Conservation (phyloP, 2,797 vertebrate genomes). For the Sebastes diaconus region DNA sequence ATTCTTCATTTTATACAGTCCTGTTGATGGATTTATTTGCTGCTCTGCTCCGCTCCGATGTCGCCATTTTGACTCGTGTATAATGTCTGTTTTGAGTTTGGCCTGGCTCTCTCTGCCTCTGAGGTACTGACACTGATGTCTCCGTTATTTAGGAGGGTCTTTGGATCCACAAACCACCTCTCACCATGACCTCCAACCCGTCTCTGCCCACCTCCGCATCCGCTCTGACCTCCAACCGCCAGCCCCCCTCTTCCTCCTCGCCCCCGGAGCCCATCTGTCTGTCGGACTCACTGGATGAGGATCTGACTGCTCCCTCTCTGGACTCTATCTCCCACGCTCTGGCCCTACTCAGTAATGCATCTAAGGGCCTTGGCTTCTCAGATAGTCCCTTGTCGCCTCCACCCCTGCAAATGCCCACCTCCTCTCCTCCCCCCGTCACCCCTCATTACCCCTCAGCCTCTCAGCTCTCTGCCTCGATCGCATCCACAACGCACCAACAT, state of each 20-base stretch:
- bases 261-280: conserved; percentile 94
- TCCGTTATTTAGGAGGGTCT: conserved; percentile 71
- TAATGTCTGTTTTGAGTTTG: not conserved
- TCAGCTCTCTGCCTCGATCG: conserved; percentile 43
- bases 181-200: conserved; percentile 46
- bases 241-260: conserved; percentile 74
- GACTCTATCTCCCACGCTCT: conserved; percentile 95
- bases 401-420: conserved; percentile 80
- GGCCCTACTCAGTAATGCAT: conserved; percentile 90
- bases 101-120: not conserved
- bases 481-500: conserved; percentile 58
- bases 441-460: conserved; percentile 74
- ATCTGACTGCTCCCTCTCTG: conserved; percentile 90
- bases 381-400: conserved; percentile 85
- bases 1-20: not conserved
- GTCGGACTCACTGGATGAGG: conserved; percentile 95
- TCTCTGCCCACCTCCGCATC: conserved; percentile 40
- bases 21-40: not conserved
- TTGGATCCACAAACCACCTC: conserved; percentile 73
- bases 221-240: conserved; percentile 44
- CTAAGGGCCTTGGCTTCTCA: conserved; percentile 84
- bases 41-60: not conserved
- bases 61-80: not conserved
- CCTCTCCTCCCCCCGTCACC: conserved; percentile 77
- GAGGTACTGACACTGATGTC: not conserved